Evolutionary conservation across 2,888 invertebrate genomes (phyloP), one percentile per base, ranked within the genome.

Genomic region (Phoronis australis): DNA sequence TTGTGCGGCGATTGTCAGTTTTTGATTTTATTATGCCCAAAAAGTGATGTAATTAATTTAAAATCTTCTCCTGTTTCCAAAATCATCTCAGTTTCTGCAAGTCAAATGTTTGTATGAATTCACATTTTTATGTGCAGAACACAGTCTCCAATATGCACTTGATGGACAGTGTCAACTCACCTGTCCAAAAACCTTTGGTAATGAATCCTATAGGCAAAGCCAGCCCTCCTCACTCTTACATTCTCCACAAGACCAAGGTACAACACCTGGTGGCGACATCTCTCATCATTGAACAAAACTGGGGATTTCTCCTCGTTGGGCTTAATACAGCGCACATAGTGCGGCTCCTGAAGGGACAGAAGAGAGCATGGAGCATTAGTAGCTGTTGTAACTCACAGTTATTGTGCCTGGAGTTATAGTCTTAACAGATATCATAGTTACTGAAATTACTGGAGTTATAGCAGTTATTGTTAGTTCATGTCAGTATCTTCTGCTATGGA

Each of bases 301-400:
- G 94, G 85, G 35, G 90, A 87, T 80, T 97, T 97, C 46, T 88
- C 83, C 66, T 95, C 92, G 78, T 96, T 97, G 24, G 97, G 97
- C 71, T 97, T 97, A 69, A 97, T 87, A 77, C 97, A 97, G 51
- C 97, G 85, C 57, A 97, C 90, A 80, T 97, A 97, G 80, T 91
- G 93, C 0, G 95, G 95, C 73, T 93, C 93, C 80, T 78, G 55
- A 2, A 58, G 39, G 26, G 9, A 52, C 1, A 9, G 23, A 25
- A 21, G 4, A 42, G 9, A 42, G 15, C 12, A 12, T 15, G 9
- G 15, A 42, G 18, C 9, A 18, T 9, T 9, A 39, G 9, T 9
- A 18, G n/a, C 9, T 35, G 9, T 35, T 15, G n/a, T 35, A n/a
- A n/a, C 35, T 12, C 35, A n/a, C n/a, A n/a, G n/a, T n/a, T n/a